Percentiles rank a stretch among this genome's conserved stretches.
phyloP scores from a whole-genome alignment of 1,140 invertebrate species.

The Himalopsyche phryganea region DNA sequence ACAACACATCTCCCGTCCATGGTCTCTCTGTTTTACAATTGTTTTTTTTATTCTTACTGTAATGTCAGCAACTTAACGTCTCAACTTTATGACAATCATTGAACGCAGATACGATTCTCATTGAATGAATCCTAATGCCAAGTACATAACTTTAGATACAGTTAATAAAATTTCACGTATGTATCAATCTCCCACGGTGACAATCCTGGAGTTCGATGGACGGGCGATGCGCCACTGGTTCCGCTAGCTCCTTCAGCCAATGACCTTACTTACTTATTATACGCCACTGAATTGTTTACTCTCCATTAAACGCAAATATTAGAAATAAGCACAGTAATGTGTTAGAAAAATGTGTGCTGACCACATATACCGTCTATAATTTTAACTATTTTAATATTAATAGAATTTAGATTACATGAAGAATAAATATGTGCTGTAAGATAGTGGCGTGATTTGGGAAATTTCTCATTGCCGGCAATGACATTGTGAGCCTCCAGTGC shows the following conservation, averaged over 20 bases:
- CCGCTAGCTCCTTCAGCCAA: neutral
- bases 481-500: slow-evolving; percentile 2
- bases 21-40: slow-evolving; percentile 3
- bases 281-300: neutral
- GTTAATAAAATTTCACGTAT: neutral
- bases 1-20: slow-evolving; percentile 11
- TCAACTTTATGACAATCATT: neutral
- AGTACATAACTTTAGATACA: neutral
- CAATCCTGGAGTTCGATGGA: slow-evolving; percentile 1
- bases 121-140: too few relatives aligned
- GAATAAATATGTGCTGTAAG: slow-evolving; percentile 12
- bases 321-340: too few relatives aligned
- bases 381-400: slow-evolving; percentile 13
- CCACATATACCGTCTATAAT: slow-evolving; percentile 20
- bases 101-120: neutral
- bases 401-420: slow-evolving; percentile 8
- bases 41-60: neutral
- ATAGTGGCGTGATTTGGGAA: slow-evolving; percentile 10
- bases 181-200: neutral
- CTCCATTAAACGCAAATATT: neutral
- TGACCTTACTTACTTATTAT: neutral
- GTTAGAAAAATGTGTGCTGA: slow-evolving; percentile 1
- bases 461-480: slow-evolving; percentile 4
- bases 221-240: neutral
- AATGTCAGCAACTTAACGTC: neutral